Evolutionary conservation across 2,113 vertebrate genomes (phyloP).

Genomic region (Forbesichthys papilliferus): DNA sequence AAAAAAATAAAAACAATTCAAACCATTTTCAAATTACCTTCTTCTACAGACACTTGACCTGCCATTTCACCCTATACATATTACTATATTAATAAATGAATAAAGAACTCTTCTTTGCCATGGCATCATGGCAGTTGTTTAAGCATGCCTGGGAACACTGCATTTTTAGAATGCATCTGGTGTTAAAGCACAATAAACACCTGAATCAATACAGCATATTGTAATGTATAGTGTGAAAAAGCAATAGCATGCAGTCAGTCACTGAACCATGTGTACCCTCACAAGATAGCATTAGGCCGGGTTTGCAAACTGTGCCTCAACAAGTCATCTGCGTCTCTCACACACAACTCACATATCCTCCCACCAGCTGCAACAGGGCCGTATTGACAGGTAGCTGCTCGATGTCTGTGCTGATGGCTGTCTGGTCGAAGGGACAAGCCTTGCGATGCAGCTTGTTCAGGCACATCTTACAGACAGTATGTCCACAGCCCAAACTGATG

Average conservation of each 20-base stretch:
- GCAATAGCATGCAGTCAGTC: too few relatives aligned
- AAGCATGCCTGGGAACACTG: too few relatives aligned
- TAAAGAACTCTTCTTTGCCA: too few relatives aligned
- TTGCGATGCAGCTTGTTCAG: constrained; percentile 99
- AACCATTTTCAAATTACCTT: neutral
- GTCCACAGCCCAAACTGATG: constrained; percentile 97
- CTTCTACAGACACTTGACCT: too few relatives aligned
- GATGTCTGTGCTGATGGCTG: constrained; percentile 97
- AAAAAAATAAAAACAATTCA: neutral
- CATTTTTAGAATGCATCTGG: neutral
- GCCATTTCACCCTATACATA: too few relatives aligned
- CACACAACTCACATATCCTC: constrained; percentile 86
- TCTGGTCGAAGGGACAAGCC: constrained; percentile 99
- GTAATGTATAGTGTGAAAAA: too few relatives aligned
- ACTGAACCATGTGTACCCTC: too few relatives aligned
- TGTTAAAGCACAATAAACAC: neutral
- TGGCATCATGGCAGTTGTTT: too few relatives aligned
- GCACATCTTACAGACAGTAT: constrained; percentile 99
- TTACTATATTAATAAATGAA: too few relatives aligned
- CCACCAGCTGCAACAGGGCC: constrained; percentile 92
- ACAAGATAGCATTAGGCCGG: too few relatives aligned
- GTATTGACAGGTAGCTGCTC: constrained; percentile 97
- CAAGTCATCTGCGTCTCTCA: neutral
- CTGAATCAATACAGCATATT: neutral
- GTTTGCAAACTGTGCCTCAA: neutral